Evolutionary conservation across 2,113 vertebrate species (phyloP), one percentile per base, ranked within the genome.

Genomic region (Channa argus): DNA sequence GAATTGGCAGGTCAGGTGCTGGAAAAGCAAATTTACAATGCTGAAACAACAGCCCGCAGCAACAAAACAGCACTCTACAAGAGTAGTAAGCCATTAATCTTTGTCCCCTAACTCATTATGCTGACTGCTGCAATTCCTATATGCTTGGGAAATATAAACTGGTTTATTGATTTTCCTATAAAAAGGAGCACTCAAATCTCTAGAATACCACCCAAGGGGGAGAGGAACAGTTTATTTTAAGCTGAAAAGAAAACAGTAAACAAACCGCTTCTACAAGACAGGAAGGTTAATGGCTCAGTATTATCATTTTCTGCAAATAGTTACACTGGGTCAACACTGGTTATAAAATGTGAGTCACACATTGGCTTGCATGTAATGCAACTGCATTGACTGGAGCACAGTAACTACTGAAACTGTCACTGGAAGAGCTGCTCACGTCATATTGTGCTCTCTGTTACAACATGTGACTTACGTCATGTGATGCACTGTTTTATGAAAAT

Each of bases 51-150:
- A 62, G 44, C 51, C 49, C 52, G 6, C 65, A 82, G 73, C 50
- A 53, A 63, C 71, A 74, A 39, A 45, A 52, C 56, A 55, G 71
- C 67, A 45, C 39, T 79, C 52, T 51, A 46, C 46, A 68, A 66
- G 49, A 72, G 34, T n/a, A 76, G 82, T 45, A 56, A 51, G 63
- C 66, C 76, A 86, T 90, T 91, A 77, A 87, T 83, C 59, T 65
- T 80, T 89, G 80, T 78, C 68, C 82, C 61, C 49, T 46, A 71
- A 77, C 83, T 79, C 83, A 72, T 63, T 60, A 88, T 76, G 86
- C 78, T 83, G 70, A 90, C 87, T 54, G 39, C 62, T 82, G 65
- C 61, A 51, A 41, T 6, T 74, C 12, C 62, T 63, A 36, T 9
- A 61, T 45, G 33, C 58, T 74, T 43, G 8, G 5, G 33, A 2